Percentiles rank a stretch among this genome's conserved stretches.
These are phyloP conservation scores for Murina feae DNA, from an alignment of 2,113 vertebrate species.

Conservation along the genomic window DNA sequence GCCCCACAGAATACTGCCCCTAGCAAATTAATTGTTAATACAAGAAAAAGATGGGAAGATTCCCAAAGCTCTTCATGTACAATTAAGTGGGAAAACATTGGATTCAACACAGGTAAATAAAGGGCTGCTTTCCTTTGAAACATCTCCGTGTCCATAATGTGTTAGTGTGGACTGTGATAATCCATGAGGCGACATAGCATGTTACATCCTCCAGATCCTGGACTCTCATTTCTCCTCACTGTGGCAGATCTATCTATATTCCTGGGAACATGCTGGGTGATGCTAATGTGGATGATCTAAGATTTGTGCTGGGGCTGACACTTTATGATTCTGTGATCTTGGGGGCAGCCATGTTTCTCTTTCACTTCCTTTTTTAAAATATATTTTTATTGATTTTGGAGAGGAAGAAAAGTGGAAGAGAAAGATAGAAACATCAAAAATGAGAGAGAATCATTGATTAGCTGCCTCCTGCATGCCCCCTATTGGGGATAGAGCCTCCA, in stretches of 20 bases:
- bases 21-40: not conserved
- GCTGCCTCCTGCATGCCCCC: too few relatives aligned
- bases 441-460: too few relatives aligned
- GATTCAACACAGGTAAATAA: not conserved
- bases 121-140: not conserved
- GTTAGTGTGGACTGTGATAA: not conserved
- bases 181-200: not conserved
- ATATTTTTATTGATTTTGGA: too few relatives aligned
- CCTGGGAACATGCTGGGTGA: not conserved
- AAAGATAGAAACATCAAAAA: too few relatives aligned
- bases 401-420: too few relatives aligned
- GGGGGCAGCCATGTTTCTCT: not conserved
- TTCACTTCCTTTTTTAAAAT: too few relatives aligned
- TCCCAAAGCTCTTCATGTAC: not conserved
- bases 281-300: not conserved
- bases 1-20: not conserved
- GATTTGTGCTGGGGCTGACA: not conserved
- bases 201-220: not conserved
- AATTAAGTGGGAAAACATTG: not conserved
- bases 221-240: not conserved
- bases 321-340: not conserved
- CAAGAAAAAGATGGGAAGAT: not conserved
- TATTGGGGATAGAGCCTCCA: too few relatives aligned
- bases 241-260: not conserved
- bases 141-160: not conserved